Evolutionary conservation across 2,797 vertebrate species (phyloP).

Genomic region (Poliocrania exsul): DNA sequence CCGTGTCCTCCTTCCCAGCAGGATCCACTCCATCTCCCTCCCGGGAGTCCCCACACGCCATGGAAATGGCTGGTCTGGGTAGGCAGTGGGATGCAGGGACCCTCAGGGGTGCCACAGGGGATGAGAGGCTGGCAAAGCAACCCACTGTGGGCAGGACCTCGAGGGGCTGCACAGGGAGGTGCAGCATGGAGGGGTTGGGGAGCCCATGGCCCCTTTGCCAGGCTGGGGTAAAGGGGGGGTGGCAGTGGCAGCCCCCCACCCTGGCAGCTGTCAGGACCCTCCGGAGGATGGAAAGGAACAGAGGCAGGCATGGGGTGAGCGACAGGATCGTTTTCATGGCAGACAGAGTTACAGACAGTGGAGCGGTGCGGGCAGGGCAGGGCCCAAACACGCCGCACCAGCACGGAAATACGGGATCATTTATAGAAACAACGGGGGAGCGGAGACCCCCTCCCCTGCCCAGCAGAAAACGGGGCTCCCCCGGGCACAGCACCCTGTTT

Average conservation of each 20-base stretch:
- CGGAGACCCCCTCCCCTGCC: constrained; percentile 48
- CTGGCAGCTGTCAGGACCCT: neutral
- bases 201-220: neutral
- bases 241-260: neutral
- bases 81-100: neutral
- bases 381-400: neutral
- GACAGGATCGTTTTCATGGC: constrained; percentile 61
- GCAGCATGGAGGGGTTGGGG: fast-evolving
- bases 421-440: constrained; percentile 63
- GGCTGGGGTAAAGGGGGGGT: neutral
- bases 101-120: neutral
- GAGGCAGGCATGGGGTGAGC: neutral
- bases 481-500: constrained; percentile 62
- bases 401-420: constrained; percentile 41
- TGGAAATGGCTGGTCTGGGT: neutral
- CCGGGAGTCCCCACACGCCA: fast-evolving
- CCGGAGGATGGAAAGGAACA: neutral
- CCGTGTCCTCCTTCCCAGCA: fast-evolving
- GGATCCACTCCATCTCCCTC: fast-evolving
- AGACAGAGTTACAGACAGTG: constrained; percentile 60
- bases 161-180: neutral
- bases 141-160: neutral
- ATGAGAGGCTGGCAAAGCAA: neutral
- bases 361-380: neutral
- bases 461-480: constrained; percentile 63